These are phyloP conservation scores for Strix aluco DNA, from an alignment of 2,113 vertebrate species.

Conservation along the genomic window DNA sequence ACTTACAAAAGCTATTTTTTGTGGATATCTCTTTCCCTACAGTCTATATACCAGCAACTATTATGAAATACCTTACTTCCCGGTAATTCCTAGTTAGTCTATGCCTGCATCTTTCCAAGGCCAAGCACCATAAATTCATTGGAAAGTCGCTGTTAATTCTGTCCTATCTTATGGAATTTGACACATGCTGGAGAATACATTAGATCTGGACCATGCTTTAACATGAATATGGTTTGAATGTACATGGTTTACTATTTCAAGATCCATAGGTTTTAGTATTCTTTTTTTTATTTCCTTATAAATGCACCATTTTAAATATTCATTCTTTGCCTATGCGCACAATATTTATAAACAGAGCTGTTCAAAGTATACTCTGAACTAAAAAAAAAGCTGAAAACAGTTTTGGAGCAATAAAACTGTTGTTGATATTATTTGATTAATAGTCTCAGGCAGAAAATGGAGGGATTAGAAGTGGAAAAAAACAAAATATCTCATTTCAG, in stretches of 20 bases:
- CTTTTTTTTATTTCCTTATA: background rate
- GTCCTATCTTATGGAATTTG: background rate
- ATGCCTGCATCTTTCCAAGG: background rate
- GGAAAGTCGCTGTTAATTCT: background rate
- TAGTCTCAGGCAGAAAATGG: background rate
- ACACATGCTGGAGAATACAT: background rate
- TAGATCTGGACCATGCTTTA: background rate
- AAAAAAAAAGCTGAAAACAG: background rate
- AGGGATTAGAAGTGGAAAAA: background rate
- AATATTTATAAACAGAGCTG: background rate
- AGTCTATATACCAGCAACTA: background rate
- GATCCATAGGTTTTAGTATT: background rate
- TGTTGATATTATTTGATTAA: background rate
- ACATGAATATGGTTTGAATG: background rate
- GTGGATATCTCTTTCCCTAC: background rate
- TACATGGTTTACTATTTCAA: background rate
- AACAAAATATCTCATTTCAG: background rate
- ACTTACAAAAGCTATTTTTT: background rate
- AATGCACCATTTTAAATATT: background rate
- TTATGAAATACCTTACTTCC: background rate
- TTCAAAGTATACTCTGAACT: background rate
- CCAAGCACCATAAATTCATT: background rate
- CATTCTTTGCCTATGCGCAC: background rate
- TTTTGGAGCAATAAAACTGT: background rate
- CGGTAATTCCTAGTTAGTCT: background rate